Evolutionary conservation across 1,140 invertebrate species (phyloP).

Genomic region (Platorchestia sp.): DNA sequence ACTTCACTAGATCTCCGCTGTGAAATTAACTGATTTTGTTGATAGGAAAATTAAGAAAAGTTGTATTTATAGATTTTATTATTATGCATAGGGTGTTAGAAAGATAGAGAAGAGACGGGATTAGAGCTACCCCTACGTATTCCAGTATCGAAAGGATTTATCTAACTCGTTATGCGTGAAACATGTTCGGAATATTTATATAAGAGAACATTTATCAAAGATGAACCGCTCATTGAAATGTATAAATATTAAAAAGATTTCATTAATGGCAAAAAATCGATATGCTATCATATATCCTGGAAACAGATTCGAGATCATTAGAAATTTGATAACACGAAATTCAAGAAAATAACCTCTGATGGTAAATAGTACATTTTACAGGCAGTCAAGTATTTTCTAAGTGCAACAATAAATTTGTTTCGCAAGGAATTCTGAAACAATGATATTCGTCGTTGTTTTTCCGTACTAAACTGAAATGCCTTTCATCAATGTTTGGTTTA

Average conservation of each 20-base stretch:
- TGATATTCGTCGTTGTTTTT: no score
- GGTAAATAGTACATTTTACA: neutral
- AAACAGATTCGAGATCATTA: neutral
- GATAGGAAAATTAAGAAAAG: neutral
- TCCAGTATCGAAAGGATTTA: neutral
- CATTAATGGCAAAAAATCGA: neutral
- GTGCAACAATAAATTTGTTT: neutral
- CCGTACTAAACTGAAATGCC: no score
- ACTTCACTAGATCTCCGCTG: no score
- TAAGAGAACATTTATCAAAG: neutral
- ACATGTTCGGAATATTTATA: neutral
- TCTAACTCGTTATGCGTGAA: neutral
- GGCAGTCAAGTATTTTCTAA: neutral
- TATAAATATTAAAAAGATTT: neutral
- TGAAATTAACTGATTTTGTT: no score
- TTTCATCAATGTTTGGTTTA: no score
- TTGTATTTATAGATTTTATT: neutral
- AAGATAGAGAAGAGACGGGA: neutral
- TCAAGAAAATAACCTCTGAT: neutral
- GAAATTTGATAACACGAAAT: neutral
- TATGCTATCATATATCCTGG: neutral
- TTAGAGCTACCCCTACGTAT: neutral
- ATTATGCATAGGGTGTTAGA: neutral
- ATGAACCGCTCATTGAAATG: neutral
- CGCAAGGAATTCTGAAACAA: no score